A percentile compares a stretch with the other conserved stretches of the same genome.
Evolutionary conservation across 2,113 vertebrate species (phyloP).

Genomic region (Entelurus aequoreus): DNA sequence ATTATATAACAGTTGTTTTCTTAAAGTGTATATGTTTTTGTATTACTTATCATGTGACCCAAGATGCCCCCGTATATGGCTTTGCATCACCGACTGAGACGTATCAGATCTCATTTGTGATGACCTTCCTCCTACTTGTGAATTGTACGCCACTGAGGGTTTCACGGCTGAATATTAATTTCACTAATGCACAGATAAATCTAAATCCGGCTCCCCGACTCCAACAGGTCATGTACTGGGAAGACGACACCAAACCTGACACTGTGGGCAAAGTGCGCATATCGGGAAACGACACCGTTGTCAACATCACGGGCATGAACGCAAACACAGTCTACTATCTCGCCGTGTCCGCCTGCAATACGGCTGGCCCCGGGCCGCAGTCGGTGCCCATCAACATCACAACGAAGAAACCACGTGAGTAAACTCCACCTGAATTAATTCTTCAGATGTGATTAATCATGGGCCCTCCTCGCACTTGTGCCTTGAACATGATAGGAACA

Average conservation of each 20-base stretch:
- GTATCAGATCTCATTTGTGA: conserved; percentile 27
- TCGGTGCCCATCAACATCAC: conserved; percentile 84
- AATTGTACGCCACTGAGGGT: conserved; percentile 38
- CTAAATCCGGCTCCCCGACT: neutral
- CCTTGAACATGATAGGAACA: conserved; percentile 11
- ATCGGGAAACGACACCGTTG: conserved; percentile 79
- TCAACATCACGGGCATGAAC: conserved; percentile 79
- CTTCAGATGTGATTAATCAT: conserved; percentile 12
- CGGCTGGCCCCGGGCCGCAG: conserved; percentile 84
- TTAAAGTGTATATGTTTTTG: no score
- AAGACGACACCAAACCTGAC: conserved; percentile 84
- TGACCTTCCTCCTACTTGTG: conserved; percentile 5
- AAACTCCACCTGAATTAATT: conserved; percentile 7
- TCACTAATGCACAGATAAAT: conserved; percentile 22
- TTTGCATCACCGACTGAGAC: conserved; percentile 29
- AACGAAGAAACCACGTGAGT: conserved; percentile 92
- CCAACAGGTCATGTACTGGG: conserved; percentile 86
- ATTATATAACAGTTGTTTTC: no score
- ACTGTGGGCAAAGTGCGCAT: conserved; percentile 81
- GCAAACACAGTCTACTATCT: conserved; percentile 82
- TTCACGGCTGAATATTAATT: conserved; percentile 26
- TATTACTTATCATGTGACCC: no score
- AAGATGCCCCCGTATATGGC: neutral
- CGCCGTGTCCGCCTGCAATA: conserved; percentile 88
- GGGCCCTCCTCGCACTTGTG: neutral